phyloP scores from a whole-genome alignment of 2,113 vertebrate species.

The Clarias macrocephalus region DNA sequence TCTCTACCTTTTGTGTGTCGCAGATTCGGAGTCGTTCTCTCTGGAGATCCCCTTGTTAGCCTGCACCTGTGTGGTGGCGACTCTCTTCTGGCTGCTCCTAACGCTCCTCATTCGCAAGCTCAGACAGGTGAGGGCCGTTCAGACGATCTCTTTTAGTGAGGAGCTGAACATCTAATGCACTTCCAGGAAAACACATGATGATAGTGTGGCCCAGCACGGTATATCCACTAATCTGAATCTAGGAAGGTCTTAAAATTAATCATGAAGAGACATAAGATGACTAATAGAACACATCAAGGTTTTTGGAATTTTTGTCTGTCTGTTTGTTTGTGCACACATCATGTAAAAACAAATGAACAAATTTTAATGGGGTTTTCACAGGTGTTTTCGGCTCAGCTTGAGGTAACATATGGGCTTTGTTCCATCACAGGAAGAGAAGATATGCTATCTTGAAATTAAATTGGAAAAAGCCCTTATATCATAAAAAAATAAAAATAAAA shows the following conservation, averaged over 20 bases:
- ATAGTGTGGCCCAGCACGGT: background rate
- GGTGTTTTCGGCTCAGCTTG: no score
- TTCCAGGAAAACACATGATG: background rate
- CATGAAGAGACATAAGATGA: background rate
- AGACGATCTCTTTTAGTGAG: background rate
- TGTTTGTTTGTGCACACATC: no score
- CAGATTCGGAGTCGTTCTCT: constrained; percentile 81
- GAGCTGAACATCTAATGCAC: background rate
- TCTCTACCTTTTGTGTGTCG: background rate
- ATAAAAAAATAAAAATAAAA: no score
- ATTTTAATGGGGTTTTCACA: no score
- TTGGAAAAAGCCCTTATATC: no score
- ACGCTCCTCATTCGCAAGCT: constrained; percentile 91
- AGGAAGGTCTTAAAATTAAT: background rate
- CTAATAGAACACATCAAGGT: no score
- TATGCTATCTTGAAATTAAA: no score
- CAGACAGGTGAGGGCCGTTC: constrained; percentile 70
- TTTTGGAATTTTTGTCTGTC: no score
- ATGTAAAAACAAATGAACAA: no score
- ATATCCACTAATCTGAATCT: background rate
- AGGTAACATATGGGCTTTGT: no score
- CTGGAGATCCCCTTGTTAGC: constrained; percentile 87
- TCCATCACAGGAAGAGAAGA: no score
- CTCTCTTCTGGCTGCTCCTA: constrained; percentile 89
- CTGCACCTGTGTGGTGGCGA: constrained; percentile 87